Evolutionary conservation across 2,797 vertebrate species (phyloP), one percentile per base, ranked within the genome.

Genomic region (Cynopterus sphinx): DNA sequence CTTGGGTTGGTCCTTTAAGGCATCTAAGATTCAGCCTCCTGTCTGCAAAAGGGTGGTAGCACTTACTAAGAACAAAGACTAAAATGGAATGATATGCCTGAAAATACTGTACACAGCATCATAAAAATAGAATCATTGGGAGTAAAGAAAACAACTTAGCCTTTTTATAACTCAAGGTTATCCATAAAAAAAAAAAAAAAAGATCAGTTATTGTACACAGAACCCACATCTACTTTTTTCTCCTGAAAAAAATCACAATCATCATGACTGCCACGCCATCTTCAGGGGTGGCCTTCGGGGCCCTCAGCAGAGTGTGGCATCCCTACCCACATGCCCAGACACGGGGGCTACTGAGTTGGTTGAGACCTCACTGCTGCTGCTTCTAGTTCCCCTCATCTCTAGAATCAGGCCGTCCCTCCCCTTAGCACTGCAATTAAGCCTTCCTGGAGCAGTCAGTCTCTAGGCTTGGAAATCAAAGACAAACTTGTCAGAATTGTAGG

Each of bases 101-200:
- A 89, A 96, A 96, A 75, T 26, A 82, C 33, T 24, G 6, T 26
- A 49, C 4, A 51, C 73, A 84, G 71, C 43, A 59, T 49, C 11
- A 9, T 78, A 55, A 71, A 94, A 85, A 87, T 3, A 91, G 71
- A 90, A 73, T 90, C 31, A 31, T 7, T 36, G 39, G 61, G 28
- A 90, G 31, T 57, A 73, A 33, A 75, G 41, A 82, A 94, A 96
- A 90, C 68, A 82, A 86, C 53, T 49, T 31, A 63, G 28, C 4
- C 3, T 78, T 82, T 24, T 55, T 67, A 33, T 28, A 93, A 89
- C 33, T 65, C 77, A 74, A 78, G 53, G 41, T 90, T 87, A 92
- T 55, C 53, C 3, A 2, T 65, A 74, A 95, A 93, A 49, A 49
- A 49, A 49, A 49, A 49, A 46, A 49, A 49, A 49, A 49, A 91